Percentiles rank a stretch among this genome's conserved stretches.
These are phyloP conservation scores for Rotaria sp. DNA, from an alignment of 2,888 invertebrate genomes.

Conservation along the genomic window DNA sequence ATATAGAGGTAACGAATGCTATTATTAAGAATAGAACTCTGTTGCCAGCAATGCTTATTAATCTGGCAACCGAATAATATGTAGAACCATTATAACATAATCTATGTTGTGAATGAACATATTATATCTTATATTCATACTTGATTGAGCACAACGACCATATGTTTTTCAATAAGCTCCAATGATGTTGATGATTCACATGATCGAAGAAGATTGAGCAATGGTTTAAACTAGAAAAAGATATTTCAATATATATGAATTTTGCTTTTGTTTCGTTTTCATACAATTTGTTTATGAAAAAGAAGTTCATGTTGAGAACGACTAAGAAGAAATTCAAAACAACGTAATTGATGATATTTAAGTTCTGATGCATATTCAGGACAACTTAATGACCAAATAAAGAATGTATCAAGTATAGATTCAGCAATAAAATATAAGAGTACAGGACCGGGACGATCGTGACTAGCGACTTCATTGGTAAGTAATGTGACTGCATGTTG, in stretches of 20 bases:
- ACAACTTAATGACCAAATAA: conserved; percentile 74
- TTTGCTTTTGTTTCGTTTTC: background rate
- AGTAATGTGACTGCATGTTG: conserved; percentile 80
- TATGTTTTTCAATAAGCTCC: conserved; percentile 71
- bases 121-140: conserved; percentile 58
- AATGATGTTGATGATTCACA: conserved; percentile 17
- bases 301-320: conserved; percentile 10
- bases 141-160: conserved; percentile 78
- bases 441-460: conserved; percentile 58
- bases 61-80: too few species aligned
- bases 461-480: conserved; percentile 63
- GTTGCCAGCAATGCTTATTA: background rate
- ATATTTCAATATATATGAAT: conserved; percentile 68
- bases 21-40: background rate
- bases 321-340: conserved; percentile 66
- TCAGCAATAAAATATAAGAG: conserved; percentile 75
- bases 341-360: conserved; percentile 74
- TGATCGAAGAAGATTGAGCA: conserved; percentile 6
- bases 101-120: conserved; percentile 66
- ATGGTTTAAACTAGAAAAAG: conserved; percentile 19
- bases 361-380: conserved; percentile 71
- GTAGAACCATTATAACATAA: background rate
- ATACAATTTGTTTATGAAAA: conserved; percentile 18
- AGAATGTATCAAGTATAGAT: conserved; percentile 75
- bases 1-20: background rate